Conservation (phyloP, 1,140 invertebrate genomes). For the Mya arenaria region DNA sequence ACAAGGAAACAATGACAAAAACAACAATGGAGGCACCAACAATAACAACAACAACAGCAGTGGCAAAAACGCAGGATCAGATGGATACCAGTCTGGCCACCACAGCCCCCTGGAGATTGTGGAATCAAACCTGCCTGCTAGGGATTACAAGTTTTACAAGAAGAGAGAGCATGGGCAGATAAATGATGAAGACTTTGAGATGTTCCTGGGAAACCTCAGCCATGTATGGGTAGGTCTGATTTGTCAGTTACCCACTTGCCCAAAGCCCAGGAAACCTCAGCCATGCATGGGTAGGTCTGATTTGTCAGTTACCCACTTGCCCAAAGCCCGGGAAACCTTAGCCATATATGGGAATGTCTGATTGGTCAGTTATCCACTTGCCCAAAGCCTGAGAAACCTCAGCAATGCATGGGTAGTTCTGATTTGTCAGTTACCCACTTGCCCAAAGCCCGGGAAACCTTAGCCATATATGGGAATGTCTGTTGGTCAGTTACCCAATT, state of each 20-base stretch:
- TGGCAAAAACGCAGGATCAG: neutral
- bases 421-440: too few species aligned
- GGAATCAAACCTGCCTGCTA: neutral
- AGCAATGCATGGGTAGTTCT: too few species aligned
- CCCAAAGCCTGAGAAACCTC: too few species aligned
- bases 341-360: too few species aligned
- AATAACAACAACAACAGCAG: conserved; percentile 14
- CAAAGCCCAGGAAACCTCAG: neutral
- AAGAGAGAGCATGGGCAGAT: conserved; percentile 12
- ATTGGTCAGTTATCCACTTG: too few species aligned
- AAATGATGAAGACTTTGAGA: neutral
- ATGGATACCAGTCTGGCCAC: neutral
- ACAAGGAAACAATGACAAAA: neutral
- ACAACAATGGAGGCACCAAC: neutral
- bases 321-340: neutral
- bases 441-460: too few species aligned
- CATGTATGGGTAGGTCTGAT: conserved; percentile 8
- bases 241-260: neutral
- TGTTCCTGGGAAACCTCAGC: neutral
- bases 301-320: neutral
- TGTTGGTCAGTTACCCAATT: too few species aligned
- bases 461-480: too few species aligned
- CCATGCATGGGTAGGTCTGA: neutral
- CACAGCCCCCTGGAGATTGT: neutral
- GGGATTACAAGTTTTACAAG: conserved; percentile 15